Evolutionary conservation across 2,113 vertebrate species (phyloP).

Genomic region (Marcusenius ussheri): DNA sequence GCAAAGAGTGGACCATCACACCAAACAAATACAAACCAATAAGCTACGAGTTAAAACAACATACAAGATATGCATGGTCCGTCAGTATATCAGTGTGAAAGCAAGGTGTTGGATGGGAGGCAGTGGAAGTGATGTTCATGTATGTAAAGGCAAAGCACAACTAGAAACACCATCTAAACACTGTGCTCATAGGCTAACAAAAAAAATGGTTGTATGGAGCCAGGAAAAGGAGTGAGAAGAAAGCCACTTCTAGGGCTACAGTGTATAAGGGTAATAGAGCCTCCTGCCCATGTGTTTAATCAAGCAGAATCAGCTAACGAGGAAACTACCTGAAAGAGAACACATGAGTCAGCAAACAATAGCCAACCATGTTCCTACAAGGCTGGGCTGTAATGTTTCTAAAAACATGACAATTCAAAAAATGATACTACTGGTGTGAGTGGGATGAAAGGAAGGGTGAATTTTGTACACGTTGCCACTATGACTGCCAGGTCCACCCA

Average conservation of each 20-base stretch:
- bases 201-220: not conserved
- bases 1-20: not conserved
- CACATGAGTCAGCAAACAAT: not conserved
- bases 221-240: not conserved
- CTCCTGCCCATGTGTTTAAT: not conserved
- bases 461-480: not conserved
- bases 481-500: not conserved
- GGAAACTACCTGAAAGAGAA: not conserved
- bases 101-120: not conserved
- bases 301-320: not conserved
- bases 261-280: not conserved
- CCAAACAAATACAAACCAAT: not conserved
- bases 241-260: not conserved
- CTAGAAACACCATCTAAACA: not conserved
- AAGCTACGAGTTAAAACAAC: not conserved
- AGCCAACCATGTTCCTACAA: not conserved
- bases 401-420: not conserved
- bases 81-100: not conserved
- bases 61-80: not conserved
- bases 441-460: not conserved
- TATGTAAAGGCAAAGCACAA: not conserved
- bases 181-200: not conserved
- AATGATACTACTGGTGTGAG: not conserved
- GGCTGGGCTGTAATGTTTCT: not conserved
- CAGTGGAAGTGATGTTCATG: not conserved